Conservation (phyloP, 2,797 vertebrate genomes). For the Myotis findleyi region DNA sequence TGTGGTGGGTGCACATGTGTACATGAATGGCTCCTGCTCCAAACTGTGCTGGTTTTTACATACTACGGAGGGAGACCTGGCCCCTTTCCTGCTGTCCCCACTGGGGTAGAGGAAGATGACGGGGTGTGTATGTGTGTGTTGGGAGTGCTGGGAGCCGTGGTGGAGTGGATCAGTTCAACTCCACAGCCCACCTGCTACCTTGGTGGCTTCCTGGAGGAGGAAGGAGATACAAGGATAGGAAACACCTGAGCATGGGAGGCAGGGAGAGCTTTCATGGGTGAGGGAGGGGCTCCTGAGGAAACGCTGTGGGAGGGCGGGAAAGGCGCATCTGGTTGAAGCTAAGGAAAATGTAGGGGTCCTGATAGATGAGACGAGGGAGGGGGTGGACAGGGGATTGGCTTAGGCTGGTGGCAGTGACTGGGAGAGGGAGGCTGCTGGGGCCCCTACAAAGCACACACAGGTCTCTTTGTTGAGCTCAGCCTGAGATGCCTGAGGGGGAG, state of each 20-base stretch:
- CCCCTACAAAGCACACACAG: constrained; percentile 63
- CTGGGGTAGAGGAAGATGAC: background rate
- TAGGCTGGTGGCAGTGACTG: background rate
- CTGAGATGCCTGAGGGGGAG: constrained; percentile 58
- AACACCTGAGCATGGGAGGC: background rate
- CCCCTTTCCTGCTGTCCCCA: background rate
- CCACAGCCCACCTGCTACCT: constrained; percentile 5
- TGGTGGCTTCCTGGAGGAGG: constrained; percentile 59
- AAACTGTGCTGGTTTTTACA: background rate
- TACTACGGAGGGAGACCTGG: background rate
- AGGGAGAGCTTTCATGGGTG: background rate
- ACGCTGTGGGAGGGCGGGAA: background rate
- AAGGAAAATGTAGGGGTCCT: background rate
- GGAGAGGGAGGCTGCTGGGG: background rate
- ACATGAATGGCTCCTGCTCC: background rate
- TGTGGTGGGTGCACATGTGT: background rate
- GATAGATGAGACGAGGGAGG: background rate
- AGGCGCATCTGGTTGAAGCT: background rate
- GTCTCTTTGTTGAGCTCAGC: constrained; percentile 74
- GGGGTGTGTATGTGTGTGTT: background rate
- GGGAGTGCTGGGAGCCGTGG: background rate
- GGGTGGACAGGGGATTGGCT: background rate
- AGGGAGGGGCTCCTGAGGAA: background rate
- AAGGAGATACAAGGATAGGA: background rate
- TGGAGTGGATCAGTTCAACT: background rate